Percentiles rank a stretch among this genome's conserved stretches.
Conservation (phyloP, 2,113 vertebrate genomes). For the Entelurus aequoreus region DNA sequence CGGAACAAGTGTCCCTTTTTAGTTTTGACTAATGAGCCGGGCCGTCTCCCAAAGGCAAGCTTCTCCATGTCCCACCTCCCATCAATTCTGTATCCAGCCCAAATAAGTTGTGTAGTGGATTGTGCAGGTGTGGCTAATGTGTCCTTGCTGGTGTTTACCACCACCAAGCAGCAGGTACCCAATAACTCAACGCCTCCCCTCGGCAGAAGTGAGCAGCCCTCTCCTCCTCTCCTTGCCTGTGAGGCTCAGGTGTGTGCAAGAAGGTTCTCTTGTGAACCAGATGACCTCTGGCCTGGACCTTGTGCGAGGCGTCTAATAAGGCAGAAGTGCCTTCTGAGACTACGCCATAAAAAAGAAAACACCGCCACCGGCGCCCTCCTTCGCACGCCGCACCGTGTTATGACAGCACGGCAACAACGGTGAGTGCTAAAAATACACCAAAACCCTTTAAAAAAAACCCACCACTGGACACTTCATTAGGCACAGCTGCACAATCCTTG, state of each 20-base stretch:
- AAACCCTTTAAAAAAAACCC: no score
- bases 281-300: not conserved
- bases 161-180: slow-evolving; percentile 57
- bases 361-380: not conserved
- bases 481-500: not conserved
- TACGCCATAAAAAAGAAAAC: not conserved
- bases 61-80: not conserved
- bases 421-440: not conserved
- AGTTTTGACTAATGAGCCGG: slow-evolving; percentile 5
- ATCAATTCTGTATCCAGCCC: not conserved
- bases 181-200: slow-evolving; percentile 29
- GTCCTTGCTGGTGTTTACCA: slow-evolving; percentile 17
- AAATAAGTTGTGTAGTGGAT: not conserved
- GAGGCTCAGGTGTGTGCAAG: slow-evolving; percentile 15
- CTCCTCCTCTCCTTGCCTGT: not conserved
- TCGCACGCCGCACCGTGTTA: not conserved
- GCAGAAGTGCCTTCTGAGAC: slow-evolving; percentile 1
- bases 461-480: not conserved
- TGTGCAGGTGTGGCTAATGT: not conserved
- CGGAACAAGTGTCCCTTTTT: not conserved
- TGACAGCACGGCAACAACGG: not conserved
- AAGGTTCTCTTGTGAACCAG: not conserved
- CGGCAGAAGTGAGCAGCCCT: slow-evolving; percentile 8
- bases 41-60: not conserved
- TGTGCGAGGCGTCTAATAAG: slow-evolving; percentile 10